phyloP scores from a whole-genome alignment of 92 coral and sea anemone species.

The Phenganax subtilis region DNA sequence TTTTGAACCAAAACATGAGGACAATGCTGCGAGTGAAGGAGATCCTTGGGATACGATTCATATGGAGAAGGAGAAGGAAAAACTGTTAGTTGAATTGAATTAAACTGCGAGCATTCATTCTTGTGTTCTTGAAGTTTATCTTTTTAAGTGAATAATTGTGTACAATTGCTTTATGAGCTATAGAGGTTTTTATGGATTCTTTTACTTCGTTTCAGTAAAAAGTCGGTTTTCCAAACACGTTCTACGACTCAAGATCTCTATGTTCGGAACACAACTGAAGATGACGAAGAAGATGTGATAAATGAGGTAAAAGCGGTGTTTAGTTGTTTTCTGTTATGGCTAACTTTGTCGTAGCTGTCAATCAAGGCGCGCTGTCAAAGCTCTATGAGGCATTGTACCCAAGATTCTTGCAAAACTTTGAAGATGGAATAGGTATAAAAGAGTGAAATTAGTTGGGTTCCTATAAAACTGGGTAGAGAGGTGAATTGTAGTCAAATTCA shows the following conservation, averaged over 20 bases:
- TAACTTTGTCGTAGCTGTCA: too few relatives aligned
- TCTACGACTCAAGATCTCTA: neutral
- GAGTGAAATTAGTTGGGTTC: too few relatives aligned
- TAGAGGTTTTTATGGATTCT: neutral
- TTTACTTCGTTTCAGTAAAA: neutral
- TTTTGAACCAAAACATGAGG: constrained; percentile 12
- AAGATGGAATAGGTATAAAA: too few relatives aligned
- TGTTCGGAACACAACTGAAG: neutral
- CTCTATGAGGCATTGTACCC: too few relatives aligned
- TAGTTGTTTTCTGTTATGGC: too few relatives aligned
- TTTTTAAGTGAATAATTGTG: too few relatives aligned
- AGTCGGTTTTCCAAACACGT: neutral
- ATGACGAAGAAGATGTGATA: neutral
- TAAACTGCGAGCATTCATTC: neutral
- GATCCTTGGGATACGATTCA: constrained; percentile 39
- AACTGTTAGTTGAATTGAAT: constrained; percentile 8
- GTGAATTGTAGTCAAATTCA: too few relatives aligned
- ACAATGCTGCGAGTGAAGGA: constrained; percentile 11
- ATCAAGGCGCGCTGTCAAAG: too few relatives aligned
- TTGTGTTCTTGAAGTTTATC: neutral
- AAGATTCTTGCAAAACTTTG: too few relatives aligned
- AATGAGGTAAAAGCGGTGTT: neutral
- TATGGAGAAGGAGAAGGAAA: constrained; percentile 15
- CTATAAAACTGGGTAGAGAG: too few relatives aligned
- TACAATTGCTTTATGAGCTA: neutral